Evolutionary conservation across 2,797 vertebrate genomes (phyloP).

Genomic region (Platyrinchus mystaceus): DNA sequence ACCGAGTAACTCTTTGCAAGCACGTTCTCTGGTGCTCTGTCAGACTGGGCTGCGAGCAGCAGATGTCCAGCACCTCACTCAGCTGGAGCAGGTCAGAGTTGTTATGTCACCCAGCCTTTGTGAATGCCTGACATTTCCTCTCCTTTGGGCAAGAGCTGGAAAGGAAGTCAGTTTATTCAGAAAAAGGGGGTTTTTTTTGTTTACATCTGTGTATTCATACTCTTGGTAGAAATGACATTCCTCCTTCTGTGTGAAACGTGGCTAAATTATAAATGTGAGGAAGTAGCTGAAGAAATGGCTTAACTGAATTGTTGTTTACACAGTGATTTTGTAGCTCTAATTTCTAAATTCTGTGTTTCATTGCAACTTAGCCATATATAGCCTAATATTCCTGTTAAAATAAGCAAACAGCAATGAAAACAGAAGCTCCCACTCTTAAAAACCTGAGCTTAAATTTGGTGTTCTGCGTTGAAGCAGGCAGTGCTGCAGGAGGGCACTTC

Average conservation of each 20-base stretch:
- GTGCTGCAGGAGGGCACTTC: neutral
- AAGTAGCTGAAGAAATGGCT: neutral
- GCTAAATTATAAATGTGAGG: neutral
- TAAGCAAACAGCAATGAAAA: neutral
- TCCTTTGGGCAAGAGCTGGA: neutral
- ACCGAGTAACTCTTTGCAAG: neutral
- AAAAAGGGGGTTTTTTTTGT: neutral
- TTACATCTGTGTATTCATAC: neutral
- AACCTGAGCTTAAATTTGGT: neutral
- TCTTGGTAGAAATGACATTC: neutral
- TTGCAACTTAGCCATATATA: neutral
- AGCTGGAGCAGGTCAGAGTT: neutral
- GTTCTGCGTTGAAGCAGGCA: neutral
- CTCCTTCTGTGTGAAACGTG: neutral
- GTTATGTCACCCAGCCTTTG: neutral
- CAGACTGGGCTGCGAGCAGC: neutral
- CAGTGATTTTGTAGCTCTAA: neutral
- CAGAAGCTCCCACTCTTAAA: neutral
- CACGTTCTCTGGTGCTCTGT: neutral
- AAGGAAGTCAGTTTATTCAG: neutral
- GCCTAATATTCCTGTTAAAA: neutral
- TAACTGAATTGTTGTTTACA: neutral
- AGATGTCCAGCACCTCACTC: neutral
- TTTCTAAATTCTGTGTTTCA: neutral
- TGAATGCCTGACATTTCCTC: neutral